Evolutionary conservation across 2,888 invertebrate species (phyloP), one percentile per base, ranked within the genome.

Genomic region (Sepioteuthis lessoniana): DNA sequence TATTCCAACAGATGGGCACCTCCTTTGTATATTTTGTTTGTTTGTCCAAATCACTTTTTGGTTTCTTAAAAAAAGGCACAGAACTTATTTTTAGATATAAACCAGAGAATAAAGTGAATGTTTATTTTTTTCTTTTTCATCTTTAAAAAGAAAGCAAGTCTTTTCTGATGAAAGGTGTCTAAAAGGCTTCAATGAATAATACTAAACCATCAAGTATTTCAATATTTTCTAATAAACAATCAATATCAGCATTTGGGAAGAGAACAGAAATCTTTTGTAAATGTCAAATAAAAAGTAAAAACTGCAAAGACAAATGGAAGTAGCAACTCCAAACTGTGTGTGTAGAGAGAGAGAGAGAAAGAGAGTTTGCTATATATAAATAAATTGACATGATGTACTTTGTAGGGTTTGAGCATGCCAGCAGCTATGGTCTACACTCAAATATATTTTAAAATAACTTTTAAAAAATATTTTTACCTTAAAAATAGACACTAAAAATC

Each of bases 1-100:
- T 76, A 76, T 76, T 76, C 76, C 76, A 76, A 13, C 76, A 76
- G 76, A 76, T n/a, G 19, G 76, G n/a, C 76, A 76, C n/a, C n/a
- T 76, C 76, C 76, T 76, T n/a, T 76, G 7, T 76, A n/a, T 76
- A 76, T 76, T 76, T 76, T 76, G 76, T 76, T 76, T 76, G 76
- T 76, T 76, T 76, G 76, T 76, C 76, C 76, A 76, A 76, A 76
- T 76, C 76, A n/a, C 76, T 76, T n/a, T 76, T 76, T 76, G n/a
- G n/a, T 76, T 76, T 76, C 76, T 76, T 76, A 76, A n/a, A 76
- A 76, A 76, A 76, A 76, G 76, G 76, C 76, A 76, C 76, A 76
- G 76, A 76, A 76, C 76, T 76, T 76, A n/a, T 35, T 10, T 35
- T 35, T n/a, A 31, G 60, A 60, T 60, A 76, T 76, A 76, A 76